Percentiles rank a stretch among this genome's conserved stretches.
Conservation (phyloP, 2,888 invertebrate genomes). For the Spisula solida region DNA sequence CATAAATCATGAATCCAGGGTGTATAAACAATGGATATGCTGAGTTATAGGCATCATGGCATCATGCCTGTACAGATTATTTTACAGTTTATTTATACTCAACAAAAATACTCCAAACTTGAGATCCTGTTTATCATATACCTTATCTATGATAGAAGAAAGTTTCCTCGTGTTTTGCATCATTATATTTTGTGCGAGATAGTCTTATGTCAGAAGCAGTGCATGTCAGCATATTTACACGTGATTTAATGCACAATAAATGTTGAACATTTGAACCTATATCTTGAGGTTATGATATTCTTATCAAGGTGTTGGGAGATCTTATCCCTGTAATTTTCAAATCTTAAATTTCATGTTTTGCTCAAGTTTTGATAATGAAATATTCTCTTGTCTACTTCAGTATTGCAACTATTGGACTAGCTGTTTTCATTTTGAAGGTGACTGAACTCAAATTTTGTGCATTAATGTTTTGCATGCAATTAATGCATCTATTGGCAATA, state of each 20-base stretch:
- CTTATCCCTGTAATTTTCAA: neutral
- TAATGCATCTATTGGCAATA: too few species aligned
- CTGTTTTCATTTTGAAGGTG: neutral
- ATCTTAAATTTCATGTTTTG: neutral
- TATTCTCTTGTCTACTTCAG: neutral
- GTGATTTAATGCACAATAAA: neutral
- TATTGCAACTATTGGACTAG: neutral
- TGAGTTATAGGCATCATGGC: conserved; percentile 34
- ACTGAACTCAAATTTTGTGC: neutral
- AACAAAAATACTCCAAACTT: neutral
- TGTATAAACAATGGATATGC: conserved; percentile 35
- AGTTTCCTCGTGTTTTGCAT: conserved; percentile 9
- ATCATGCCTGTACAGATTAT: conserved; percentile 28
- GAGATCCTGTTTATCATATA: conserved; percentile 2
- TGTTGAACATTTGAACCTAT: neutral
- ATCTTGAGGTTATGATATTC: neutral
- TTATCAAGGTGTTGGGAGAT: neutral
- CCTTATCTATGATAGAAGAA: neutral
- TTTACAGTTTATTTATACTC: conserved; percentile 23
- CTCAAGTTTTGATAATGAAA: neutral
- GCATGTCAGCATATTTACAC: neutral
- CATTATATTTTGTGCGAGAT: neutral
- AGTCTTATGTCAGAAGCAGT: neutral
- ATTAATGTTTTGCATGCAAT: neutral
- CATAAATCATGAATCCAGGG: neutral